Percentiles rank a stretch among this genome's conserved stretches.
phyloP scores from a whole-genome alignment of 2,888 invertebrate genomes.

The Tromatobia lineatoria region DNA sequence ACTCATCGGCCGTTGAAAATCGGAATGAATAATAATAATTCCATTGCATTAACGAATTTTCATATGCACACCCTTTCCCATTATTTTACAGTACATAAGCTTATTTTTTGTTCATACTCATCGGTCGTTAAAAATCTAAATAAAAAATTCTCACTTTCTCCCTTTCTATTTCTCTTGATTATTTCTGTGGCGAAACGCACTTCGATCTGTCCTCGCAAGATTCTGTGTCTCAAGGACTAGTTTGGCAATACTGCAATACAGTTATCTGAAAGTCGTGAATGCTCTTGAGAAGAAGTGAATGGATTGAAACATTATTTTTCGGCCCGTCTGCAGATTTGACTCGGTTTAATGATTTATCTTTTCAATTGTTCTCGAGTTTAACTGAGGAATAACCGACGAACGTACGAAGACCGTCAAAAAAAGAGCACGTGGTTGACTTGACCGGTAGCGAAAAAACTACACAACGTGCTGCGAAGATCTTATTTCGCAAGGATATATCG shows the following conservation, averaged over 20 bases:
- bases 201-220: slow-evolving; percentile 24
- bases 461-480: neutral
- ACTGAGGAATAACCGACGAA: neutral
- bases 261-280: slow-evolving; percentile 65
- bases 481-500: slow-evolving; percentile 16
- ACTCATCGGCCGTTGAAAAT: too few species aligned
- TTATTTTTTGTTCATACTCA: neutral
- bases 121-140: slow-evolving; percentile 13
- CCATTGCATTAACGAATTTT: neutral
- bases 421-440: neutral
- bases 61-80: too few species aligned
- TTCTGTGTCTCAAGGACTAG: slow-evolving; percentile 52
- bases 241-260: slow-evolving; percentile 50
- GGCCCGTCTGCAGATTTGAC: slow-evolving; percentile 7
- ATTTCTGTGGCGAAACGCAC: slow-evolving; percentile 57
- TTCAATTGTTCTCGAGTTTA: slow-evolving; percentile 5
- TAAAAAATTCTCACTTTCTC: slow-evolving; percentile 19
- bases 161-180: slow-evolving; percentile 19
- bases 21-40: slow-evolving; percentile 11
- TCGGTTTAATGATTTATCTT: slow-evolving; percentile 1
- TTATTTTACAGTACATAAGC: neutral
- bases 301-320: neutral
- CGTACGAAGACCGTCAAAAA: neutral
- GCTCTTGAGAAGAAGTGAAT: slow-evolving; percentile 5
- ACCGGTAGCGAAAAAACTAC: neutral